These are phyloP conservation scores for Phymorhynchus buccinoides DNA, from an alignment of 1,140 invertebrate genomes.

Conservation along the genomic window DNA sequence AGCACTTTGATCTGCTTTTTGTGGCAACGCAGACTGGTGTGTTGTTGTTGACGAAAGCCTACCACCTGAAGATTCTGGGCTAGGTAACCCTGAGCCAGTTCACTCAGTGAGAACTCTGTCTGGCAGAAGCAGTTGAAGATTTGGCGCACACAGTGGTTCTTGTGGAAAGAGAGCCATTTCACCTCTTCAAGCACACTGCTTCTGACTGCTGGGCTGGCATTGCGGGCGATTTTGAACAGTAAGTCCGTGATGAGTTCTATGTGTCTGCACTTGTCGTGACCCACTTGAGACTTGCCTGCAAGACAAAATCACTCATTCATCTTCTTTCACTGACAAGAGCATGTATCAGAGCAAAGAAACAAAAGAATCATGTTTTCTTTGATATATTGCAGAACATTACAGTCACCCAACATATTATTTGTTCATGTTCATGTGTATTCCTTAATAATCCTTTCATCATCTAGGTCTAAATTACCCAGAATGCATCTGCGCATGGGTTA, in stretches of 20 bases:
- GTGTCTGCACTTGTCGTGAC: neutral
- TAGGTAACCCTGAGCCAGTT: neutral
- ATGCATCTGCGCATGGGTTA: too few species aligned
- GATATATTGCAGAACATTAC: too few species aligned
- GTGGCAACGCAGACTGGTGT: neutral
- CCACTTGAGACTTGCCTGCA: neutral
- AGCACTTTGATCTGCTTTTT: neutral
- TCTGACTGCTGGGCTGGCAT: neutral
- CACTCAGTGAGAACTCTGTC: neutral
- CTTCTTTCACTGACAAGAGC: neutral
- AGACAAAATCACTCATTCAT: neutral
- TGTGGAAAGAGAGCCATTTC: neutral
- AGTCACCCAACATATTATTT: too few species aligned
- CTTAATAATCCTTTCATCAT: too few species aligned
- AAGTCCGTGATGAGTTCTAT: neutral
- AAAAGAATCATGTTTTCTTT: too few species aligned
- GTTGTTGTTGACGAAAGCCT: neutral
- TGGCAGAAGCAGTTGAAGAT: neutral
- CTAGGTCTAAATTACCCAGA: too few species aligned
- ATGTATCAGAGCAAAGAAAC: neutral
- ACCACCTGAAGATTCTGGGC: neutral
- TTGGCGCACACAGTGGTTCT: neutral
- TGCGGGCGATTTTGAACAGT: neutral
- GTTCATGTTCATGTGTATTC: too few species aligned
- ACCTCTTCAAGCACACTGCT: neutral